These are phyloP conservation scores for Heterochromis multidens DNA, from an alignment of 2,113 vertebrate genomes.

Conservation along the genomic window DNA sequence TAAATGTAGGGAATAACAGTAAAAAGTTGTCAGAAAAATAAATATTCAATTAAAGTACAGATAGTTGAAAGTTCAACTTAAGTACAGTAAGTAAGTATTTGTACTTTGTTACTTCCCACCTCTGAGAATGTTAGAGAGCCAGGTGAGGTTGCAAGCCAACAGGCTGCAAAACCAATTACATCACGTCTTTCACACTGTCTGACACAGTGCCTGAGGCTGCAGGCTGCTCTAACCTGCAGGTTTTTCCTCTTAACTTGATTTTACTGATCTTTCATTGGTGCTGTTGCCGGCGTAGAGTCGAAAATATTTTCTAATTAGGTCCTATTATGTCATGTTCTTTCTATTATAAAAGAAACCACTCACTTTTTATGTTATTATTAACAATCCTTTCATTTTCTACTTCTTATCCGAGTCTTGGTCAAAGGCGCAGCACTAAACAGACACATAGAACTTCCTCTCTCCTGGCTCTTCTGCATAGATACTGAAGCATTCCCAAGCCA, in stretches of 20 bases:
- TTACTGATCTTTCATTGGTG: not conserved
- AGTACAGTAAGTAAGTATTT: not conserved
- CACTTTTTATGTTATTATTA: not conserved
- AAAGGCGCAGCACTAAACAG: not conserved
- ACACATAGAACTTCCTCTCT: not conserved
- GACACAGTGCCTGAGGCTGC: conserved; percentile 3
- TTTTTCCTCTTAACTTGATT: conserved; percentile 11
- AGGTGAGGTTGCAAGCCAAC: not conserved
- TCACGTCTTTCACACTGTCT: conserved; percentile 10
- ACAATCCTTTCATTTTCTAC: not conserved
- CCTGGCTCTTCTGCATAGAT: not conserved
- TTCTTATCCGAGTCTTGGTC: not conserved
- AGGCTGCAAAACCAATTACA: not conserved
- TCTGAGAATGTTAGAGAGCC: not conserved
- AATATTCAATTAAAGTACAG: not conserved
- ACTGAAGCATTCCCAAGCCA: not conserved
- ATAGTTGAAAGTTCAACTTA: rapidly evolving
- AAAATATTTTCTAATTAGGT: not conserved
- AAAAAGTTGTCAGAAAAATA: not conserved
- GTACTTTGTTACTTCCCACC: not conserved
- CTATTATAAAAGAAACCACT: not conserved
- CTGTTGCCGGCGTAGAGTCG: not conserved
- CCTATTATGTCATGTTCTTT: conserved; percentile 5
- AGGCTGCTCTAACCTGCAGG: not conserved
- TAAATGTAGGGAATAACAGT: not conserved